Evolutionary conservation across 2,888 invertebrate species (phyloP).

Genomic region (Stenolophus ochropezus): DNA sequence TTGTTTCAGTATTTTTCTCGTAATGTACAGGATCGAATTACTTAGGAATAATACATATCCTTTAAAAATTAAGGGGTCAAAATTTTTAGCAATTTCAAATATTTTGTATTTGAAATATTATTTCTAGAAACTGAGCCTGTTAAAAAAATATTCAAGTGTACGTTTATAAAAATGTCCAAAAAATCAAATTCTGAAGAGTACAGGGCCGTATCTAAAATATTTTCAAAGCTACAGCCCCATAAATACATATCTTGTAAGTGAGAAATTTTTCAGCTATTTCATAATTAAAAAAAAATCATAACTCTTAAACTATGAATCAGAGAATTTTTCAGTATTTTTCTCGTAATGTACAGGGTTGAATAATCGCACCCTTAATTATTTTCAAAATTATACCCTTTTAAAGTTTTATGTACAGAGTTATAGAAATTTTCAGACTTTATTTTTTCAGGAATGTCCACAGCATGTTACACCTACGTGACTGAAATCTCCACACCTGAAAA

Average conservation of each 20-base stretch:
- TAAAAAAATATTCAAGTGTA: too few species aligned
- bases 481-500: constrained; percentile 82
- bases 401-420: too few species aligned
- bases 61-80: neutral
- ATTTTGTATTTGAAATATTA: too few species aligned
- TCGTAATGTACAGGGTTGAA: neutral
- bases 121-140: too few species aligned
- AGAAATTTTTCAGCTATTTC: neutral
- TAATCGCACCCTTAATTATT: too few species aligned
- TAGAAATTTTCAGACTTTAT: too few species aligned
- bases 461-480: constrained; percentile 81
- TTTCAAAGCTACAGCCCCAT: neutral
- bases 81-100: neutral
- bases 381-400: too few species aligned
- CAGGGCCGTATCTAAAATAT: neutral
- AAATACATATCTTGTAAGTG: neutral
- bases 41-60: neutral
- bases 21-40: neutral
- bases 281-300: neutral
- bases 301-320: neutral
- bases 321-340: neutral
- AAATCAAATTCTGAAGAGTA: neutral
- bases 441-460: constrained; percentile 80
- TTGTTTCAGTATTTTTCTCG: neutral
- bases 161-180: neutral